Percentiles rank a stretch among this genome's conserved stretches.
Conservation (phyloP, 2,797 vertebrate genomes). For the Otolemur crassicaudatus region DNA sequence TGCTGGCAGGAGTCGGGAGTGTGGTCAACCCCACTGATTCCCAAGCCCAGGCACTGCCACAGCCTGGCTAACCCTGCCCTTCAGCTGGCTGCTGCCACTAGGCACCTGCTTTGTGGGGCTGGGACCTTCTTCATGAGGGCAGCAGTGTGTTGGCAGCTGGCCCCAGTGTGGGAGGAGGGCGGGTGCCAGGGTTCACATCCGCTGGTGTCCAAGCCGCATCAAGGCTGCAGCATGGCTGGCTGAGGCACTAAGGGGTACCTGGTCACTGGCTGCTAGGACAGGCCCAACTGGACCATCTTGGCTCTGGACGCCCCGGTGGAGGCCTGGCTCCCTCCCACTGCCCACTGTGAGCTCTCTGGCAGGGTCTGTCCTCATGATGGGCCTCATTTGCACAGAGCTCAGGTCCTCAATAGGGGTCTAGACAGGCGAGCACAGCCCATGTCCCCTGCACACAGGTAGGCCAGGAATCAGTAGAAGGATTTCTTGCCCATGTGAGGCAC, state of each 20-base stretch:
- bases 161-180: background rate
- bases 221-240: background rate
- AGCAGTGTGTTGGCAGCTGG: background rate
- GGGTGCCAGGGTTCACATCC: background rate
- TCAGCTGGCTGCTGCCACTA: background rate
- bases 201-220: fast-evolving
- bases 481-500: too few species aligned
- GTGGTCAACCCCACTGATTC: too few species aligned
- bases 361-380: background rate
- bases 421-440: too few species aligned
- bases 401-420: background rate
- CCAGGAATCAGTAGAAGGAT: background rate
- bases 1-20: too few species aligned
- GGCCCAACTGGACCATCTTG: background rate
- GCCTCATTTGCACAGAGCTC: background rate
- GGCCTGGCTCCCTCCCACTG: too few species aligned
- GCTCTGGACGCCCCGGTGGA: fast-evolving
- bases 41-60: background rate
- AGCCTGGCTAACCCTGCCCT: background rate
- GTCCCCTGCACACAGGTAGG: background rate
- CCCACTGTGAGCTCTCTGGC: too few species aligned
- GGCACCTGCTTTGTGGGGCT: background rate
- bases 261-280: background rate
- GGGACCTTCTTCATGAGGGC: background rate
- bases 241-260: background rate